phyloP scores from a whole-genome alignment of 1,140 invertebrate genomes.

The Lepidotrigona ventralis region DNA sequence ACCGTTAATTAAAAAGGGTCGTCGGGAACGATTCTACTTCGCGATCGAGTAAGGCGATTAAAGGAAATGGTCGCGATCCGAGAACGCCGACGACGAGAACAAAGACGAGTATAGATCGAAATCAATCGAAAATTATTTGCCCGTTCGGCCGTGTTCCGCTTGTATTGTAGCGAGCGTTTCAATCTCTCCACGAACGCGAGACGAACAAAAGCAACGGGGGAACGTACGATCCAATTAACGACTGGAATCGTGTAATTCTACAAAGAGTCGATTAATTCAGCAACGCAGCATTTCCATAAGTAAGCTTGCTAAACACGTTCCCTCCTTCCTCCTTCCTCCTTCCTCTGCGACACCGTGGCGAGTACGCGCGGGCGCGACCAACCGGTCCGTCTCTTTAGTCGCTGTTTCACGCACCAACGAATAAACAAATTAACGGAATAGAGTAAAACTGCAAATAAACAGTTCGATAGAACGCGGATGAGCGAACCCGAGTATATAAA shows the following conservation, averaged over 20 bases:
- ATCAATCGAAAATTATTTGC: background rate
- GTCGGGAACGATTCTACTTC: background rate
- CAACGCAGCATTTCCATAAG: conserved; percentile 13
- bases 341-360: no score
- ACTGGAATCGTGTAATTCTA: background rate
- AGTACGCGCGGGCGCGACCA: no score
- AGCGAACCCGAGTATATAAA: background rate
- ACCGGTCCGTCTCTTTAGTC: background rate
- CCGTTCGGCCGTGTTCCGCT: background rate
- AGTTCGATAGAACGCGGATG: background rate
- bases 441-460: background rate
- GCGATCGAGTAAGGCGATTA: background rate
- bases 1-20: background rate
- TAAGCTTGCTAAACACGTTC: background rate
- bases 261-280: conserved; percentile 21
- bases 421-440: background rate
- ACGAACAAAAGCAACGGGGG: background rate
- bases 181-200: background rate
- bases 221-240: conserved; percentile 10
- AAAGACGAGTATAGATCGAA: no score
- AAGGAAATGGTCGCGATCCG: background rate
- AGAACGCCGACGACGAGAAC: background rate
- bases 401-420: background rate
- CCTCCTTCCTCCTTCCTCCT: background rate
- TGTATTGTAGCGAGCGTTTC: conserved; percentile 4